Percentiles rank a stretch among this genome's conserved stretches.
Evolutionary conservation across 1,140 invertebrate genomes (phyloP).

Genomic region (Macrocentrus cingulum): DNA sequence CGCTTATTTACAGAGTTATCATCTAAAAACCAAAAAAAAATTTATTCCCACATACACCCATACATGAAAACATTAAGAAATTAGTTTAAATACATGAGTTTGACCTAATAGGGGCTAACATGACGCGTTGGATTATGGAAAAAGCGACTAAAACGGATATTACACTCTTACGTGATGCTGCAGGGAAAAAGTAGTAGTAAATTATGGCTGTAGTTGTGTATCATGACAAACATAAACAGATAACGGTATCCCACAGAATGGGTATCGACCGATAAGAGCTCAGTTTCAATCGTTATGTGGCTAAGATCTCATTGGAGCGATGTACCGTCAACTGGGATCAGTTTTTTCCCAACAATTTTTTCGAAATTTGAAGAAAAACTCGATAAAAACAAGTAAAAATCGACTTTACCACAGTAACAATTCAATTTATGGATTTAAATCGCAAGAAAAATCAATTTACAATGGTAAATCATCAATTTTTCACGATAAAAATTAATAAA

Average conservation of each 20-base stretch:
- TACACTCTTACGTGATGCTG: no score
- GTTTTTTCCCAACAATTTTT: slow-evolving; percentile 26
- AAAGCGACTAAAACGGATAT: no score
- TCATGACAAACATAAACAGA: background rate
- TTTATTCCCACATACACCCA: no score
- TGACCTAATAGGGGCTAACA: no score
- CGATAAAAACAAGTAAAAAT: slow-evolving; percentile 1
- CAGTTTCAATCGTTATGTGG: background rate
- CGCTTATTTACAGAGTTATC: no score
- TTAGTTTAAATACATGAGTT: no score
- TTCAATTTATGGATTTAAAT: slow-evolving; percentile 64
- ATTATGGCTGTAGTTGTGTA: no score
- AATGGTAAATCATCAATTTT: slow-evolving; percentile 51
- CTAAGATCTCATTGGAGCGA: slow-evolving; percentile 13
- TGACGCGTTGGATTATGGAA: no score
- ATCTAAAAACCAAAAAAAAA: no score
- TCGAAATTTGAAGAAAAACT: background rate
- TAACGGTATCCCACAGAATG: background rate
- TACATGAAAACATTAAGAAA: no score
- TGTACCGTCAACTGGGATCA: slow-evolving; percentile 31
- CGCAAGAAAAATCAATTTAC: slow-evolving; percentile 45
- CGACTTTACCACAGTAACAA: slow-evolving; percentile 61
- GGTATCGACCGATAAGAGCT: slow-evolving; percentile 8
- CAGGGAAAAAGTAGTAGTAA: no score
- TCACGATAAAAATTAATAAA: background rate